Evolutionary conservation across 2,888 invertebrate species (phyloP).

Genomic region (Drosophila percnosoma): DNA sequence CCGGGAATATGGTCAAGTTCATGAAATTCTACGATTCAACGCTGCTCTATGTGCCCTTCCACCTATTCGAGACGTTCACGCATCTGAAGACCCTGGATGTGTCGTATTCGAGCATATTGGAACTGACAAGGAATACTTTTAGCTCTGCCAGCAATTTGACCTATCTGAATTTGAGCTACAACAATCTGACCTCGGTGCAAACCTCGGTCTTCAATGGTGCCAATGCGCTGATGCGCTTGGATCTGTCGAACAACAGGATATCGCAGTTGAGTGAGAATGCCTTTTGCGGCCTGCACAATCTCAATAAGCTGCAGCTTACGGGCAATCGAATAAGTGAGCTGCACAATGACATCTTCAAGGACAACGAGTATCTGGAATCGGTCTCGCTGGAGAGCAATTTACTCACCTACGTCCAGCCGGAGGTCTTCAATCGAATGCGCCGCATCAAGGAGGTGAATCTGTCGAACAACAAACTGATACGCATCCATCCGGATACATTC

Average conservation of each 20-base stretch:
- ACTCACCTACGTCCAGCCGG: slow-evolving; percentile 77
- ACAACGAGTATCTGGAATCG: slow-evolving; percentile 81
- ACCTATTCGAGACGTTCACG: slow-evolving; percentile 82
- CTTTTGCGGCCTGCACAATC: slow-evolving; percentile 79
- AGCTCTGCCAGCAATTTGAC: slow-evolving; percentile 81
- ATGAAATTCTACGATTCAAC: slow-evolving; percentile 84
- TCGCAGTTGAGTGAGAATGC: slow-evolving; percentile 77
- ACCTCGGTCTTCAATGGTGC: slow-evolving; percentile 84
- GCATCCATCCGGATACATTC: slow-evolving; percentile 82
- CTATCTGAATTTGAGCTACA: slow-evolving; percentile 81
- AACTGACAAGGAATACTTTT: slow-evolving; percentile 83
- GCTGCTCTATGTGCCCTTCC: slow-evolving; percentile 83
- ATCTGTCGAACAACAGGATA: slow-evolving; percentile 81
- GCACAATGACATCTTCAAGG: slow-evolving; percentile 79
- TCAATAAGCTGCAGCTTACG: slow-evolving; percentile 82
- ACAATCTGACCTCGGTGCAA: slow-evolving; percentile 81
- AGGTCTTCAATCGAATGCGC: slow-evolving; percentile 80
- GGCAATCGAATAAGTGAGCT: slow-evolving; percentile 76
- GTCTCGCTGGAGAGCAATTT: slow-evolving; percentile 81
- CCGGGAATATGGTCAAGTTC: slow-evolving; percentile 81
- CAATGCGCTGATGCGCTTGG: slow-evolving; percentile 78
- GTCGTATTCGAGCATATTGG: slow-evolving; percentile 82
- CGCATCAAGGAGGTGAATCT: slow-evolving; percentile 82
- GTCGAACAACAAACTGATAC: slow-evolving; percentile 75
- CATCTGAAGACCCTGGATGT: slow-evolving; percentile 82